Conservation (phyloP, 2,113 vertebrate species). For the Vicugna pacos region DNA sequence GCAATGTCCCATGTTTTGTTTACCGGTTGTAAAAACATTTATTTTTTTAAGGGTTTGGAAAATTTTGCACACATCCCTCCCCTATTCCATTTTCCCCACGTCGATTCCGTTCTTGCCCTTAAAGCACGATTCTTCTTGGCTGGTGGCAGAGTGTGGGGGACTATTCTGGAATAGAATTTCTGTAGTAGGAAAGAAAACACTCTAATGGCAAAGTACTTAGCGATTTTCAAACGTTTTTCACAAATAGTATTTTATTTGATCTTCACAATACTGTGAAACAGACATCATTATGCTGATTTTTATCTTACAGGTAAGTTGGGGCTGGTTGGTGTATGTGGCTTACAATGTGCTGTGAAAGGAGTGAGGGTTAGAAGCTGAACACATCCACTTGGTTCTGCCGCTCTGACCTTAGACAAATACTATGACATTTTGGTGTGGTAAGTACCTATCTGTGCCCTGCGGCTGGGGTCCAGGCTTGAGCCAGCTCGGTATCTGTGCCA, state of each 20-base stretch:
- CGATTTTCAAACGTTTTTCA: background rate
- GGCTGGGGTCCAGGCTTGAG: background rate
- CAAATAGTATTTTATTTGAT: background rate
- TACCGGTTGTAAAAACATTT: background rate
- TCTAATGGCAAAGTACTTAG: too few species aligned
- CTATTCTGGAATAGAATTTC: background rate
- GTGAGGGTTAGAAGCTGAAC: background rate
- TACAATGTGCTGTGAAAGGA: accelerated
- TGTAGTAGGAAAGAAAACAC: background rate
- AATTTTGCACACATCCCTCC: background rate
- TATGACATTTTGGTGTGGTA: background rate
- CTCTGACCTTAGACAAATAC: background rate
- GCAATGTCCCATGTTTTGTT: background rate
- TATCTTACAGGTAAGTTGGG: background rate
- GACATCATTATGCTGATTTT: background rate
- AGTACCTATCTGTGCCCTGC: too few species aligned
- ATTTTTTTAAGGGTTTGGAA: background rate
- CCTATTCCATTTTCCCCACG: background rate
- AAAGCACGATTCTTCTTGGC: background rate
- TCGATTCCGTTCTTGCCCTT: background rate
- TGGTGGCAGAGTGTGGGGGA: background rate
- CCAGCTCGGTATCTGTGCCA: accelerated
- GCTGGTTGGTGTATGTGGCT: too few species aligned
- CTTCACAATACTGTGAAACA: background rate
- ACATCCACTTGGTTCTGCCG: background rate